Evolutionary conservation across 1,140 invertebrate genomes (phyloP), one percentile per base, ranked within the genome.

Genomic region (Papilio machaon): DNA sequence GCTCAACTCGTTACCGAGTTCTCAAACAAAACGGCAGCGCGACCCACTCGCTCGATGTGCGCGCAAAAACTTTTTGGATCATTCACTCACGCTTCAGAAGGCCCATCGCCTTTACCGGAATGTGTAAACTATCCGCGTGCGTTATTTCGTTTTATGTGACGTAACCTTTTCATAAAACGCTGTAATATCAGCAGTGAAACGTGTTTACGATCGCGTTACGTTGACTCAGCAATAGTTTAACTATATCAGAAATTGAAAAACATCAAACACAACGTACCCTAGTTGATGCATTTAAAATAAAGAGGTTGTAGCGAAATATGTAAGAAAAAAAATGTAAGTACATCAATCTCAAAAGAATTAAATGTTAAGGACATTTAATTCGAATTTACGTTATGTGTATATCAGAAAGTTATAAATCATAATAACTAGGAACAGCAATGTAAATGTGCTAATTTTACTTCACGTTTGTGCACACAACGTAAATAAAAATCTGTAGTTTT

Each of bases 1-100:
- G 85, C 86, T 88, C 87, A 92, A 89, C 90, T 92, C 89, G 89
- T 92, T 92, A 89, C 90, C 83, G 87, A 92, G 88, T 91, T 91
- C 67, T 83, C 87, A 84, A 90, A 89, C 87, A 90, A 92, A 92
- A 90, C 87, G 88, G 84, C 87, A 89, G 90, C 88, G 88, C 87
- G 88, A 82, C 81, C 79, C 79, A 80, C 77, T 79, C 83, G 79
- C 83, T 87, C 87, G 87, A 87, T 91, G 91, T 91, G 87, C 91
- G 88, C 84, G 85, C 82, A 86, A 82, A 87, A 93, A 92, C 86
- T 93, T 93, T 92, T 89, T 85, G 90, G 90, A 92, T 92, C 90
- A 92, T 88, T 92, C 92, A 93, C 91, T 92, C 88, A 85, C 90
- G 89, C 90, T 85, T 84, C 88, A 88, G 86, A 88, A 85, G 87